Percentiles rank a stretch among this genome's conserved stretches.
phyloP scores from a whole-genome alignment of 2,888 invertebrate genomes.

The Prosapia bicincta region DNA sequence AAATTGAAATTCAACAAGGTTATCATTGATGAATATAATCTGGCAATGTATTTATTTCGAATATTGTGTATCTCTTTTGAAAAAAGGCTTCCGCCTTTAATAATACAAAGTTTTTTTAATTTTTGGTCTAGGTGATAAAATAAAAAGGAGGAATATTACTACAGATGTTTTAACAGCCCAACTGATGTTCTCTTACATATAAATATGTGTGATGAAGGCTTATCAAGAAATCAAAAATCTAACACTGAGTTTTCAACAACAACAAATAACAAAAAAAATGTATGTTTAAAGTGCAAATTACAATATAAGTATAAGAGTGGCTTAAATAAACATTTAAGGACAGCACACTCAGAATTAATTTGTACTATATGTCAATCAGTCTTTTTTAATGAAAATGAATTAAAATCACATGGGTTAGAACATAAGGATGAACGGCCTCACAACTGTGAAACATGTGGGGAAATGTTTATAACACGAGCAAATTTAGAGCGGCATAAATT shows the following conservation, averaged over 20 bases:
- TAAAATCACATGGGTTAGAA: background rate
- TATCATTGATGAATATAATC: too few species aligned
- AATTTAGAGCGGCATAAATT: background rate
- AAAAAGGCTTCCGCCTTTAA: too few species aligned
- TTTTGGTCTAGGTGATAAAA: too few species aligned
- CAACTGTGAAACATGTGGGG: background rate
- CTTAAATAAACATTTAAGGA: background rate
- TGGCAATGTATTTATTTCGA: too few species aligned
- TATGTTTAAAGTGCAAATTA: background rate
- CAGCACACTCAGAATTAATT: background rate
- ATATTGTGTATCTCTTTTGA: too few species aligned
- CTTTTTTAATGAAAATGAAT: background rate
- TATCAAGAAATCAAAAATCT: background rate
- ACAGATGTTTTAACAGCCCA: too few species aligned
- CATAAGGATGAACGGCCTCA: background rate
- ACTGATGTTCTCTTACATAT: too few species aligned
- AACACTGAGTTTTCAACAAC: background rate
- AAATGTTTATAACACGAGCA: background rate
- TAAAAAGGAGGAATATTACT: too few species aligned
- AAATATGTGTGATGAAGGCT: background rate
- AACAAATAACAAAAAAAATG: background rate
- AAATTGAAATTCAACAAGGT: too few species aligned
- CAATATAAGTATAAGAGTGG: background rate
- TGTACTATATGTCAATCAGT: background rate
- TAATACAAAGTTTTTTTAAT: too few species aligned